Evolutionary conservation across 1,140 invertebrate genomes (phyloP).

Genomic region (Drosophila trapezifrons): DNA sequence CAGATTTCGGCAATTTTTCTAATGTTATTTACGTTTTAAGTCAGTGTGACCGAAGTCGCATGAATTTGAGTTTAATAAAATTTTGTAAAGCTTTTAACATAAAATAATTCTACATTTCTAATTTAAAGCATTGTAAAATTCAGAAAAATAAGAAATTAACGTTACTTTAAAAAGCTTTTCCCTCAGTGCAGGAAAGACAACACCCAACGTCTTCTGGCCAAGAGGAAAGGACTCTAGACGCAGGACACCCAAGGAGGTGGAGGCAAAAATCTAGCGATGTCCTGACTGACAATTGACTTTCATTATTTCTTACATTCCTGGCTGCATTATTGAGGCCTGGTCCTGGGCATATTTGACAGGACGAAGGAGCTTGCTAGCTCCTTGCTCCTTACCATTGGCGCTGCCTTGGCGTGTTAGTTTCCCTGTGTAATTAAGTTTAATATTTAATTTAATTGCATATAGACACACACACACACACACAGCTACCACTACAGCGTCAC

Average conservation of each 20-base stretch:
- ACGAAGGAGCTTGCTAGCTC: constrained; percentile 37
- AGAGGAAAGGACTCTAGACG: constrained; percentile 39
- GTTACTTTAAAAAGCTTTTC: not conserved
- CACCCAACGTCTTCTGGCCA: constrained; percentile 32
- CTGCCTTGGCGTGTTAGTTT: constrained; percentile 70
- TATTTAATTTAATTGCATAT: constrained; percentile 83
- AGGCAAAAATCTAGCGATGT: constrained; percentile 46
- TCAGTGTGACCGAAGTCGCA: too few relatives aligned
- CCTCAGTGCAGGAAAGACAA: constrained; percentile 15
- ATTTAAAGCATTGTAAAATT: too few relatives aligned
- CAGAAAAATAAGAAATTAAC: not conserved
- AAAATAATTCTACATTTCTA: too few relatives aligned
- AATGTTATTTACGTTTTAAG: too few relatives aligned
- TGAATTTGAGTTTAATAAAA: too few relatives aligned
- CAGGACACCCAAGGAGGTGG: constrained; percentile 22
- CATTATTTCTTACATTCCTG: constrained; percentile 79
- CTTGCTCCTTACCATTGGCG: constrained; percentile 3
- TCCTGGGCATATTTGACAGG: constrained; percentile 71
- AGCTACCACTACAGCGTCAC: constrained; percentile 33
- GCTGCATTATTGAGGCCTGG: constrained; percentile 79
- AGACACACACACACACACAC: constrained; percentile 65
- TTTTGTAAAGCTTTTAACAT: too few relatives aligned
- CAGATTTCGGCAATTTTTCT: too few relatives aligned
- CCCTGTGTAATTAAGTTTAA: constrained; percentile 80
- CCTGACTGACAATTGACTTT: constrained; percentile 78